Evolutionary conservation across 1,140 invertebrate species (phyloP).

Genomic region (Diprion similis): DNA sequence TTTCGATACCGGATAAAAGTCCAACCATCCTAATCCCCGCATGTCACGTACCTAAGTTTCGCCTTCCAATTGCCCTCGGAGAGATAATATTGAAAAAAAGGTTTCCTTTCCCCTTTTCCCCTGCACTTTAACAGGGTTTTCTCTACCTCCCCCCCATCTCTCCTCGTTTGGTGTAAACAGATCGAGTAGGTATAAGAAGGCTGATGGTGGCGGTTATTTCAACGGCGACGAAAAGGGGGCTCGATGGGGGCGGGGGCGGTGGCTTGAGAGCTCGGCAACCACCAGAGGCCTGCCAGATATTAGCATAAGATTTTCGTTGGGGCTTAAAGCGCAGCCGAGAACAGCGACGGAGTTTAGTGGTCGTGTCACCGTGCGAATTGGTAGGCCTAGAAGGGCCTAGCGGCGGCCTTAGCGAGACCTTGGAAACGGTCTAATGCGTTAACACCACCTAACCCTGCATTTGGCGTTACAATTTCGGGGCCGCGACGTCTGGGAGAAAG

Average conservation of each 20-base stretch:
- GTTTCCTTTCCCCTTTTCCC: too few relatives aligned
- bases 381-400: constrained; percentile 13
- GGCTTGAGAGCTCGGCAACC: constrained; percentile 2
- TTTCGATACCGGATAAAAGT: too few relatives aligned
- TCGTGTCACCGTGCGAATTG: background rate
- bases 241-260: constrained; percentile 20
- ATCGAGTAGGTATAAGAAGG: background rate
- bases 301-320: constrained; percentile 34
- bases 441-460: constrained; percentile 10
- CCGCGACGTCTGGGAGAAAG: too few relatives aligned
- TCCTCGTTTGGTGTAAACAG: too few relatives aligned
- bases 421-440: background rate
- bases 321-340: constrained; percentile 25
- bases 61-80: too few relatives aligned
- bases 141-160: too few relatives aligned
- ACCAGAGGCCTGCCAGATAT: constrained; percentile 19
- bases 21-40: too few relatives aligned
- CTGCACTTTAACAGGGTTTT: too few relatives aligned
- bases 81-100: too few relatives aligned
- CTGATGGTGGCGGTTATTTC: background rate
- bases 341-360: constrained; percentile 30
- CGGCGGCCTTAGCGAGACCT: background rate
- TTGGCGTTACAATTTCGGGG: background rate
- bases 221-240: constrained; percentile 14
- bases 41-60: too few relatives aligned